phyloP scores from a whole-genome alignment of 2,797 vertebrate genomes.

The Pseudomugil gertrudae region DNA sequence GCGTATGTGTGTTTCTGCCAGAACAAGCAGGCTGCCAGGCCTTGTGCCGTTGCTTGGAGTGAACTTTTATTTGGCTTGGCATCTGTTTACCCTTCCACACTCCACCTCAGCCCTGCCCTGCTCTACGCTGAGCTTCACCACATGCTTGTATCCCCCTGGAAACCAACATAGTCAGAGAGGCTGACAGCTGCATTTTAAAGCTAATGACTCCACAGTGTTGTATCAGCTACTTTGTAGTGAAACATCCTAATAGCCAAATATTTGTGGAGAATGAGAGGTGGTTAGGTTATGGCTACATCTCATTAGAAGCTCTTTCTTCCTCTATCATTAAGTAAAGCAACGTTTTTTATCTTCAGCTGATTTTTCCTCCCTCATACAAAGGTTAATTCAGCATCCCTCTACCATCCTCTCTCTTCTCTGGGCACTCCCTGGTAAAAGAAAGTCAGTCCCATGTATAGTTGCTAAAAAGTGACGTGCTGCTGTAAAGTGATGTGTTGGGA shows the following conservation, averaged over 20 bases:
- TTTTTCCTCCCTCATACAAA: too few species aligned
- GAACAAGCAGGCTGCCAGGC: constrained; percentile 14
- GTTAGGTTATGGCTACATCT: too few species aligned
- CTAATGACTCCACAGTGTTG: background rate
- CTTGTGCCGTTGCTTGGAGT: constrained; percentile 26
- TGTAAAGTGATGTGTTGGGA: too few species aligned
- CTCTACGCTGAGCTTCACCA: constrained; percentile 15
- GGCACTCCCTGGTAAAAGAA: too few species aligned
- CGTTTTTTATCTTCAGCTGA: too few species aligned
- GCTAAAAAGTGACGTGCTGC: too few species aligned
- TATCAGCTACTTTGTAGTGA: background rate
- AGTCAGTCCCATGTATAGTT: too few species aligned
- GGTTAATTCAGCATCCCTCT: too few species aligned
- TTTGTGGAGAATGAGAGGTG: background rate
- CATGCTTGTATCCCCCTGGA: constrained; percentile 31
- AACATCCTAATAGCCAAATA: background rate
- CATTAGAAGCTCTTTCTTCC: background rate
- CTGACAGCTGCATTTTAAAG: background rate
- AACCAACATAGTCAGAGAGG: background rate
- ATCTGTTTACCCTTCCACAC: constrained; percentile 43
- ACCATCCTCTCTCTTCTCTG: too few species aligned
- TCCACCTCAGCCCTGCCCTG: constrained; percentile 41
- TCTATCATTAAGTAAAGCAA: background rate
- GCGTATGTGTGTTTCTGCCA: constrained; percentile 20
- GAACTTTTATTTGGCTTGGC: constrained; percentile 65